phyloP scores from a whole-genome alignment of 2,113 vertebrate species.

The Atractosteus spatula region DNA sequence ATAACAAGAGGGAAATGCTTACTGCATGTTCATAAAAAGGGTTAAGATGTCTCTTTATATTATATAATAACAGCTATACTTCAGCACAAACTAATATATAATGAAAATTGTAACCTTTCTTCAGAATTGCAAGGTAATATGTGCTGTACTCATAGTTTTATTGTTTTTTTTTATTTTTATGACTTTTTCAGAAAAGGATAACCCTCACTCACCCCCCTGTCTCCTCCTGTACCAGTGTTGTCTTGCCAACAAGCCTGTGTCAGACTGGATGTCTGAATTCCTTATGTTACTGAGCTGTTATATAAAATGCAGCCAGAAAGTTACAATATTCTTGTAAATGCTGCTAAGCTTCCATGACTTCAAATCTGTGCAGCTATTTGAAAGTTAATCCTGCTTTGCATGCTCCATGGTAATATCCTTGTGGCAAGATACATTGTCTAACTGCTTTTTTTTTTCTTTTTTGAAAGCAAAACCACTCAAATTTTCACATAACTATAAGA shows the following conservation, averaged over 20 bases:
- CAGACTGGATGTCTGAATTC: neutral
- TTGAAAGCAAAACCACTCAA: slow-evolving; percentile 25
- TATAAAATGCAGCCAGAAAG: neutral
- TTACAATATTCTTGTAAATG: slow-evolving; percentile 30
- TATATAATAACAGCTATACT: too few species aligned
- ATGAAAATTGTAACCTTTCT: slow-evolving; percentile 13
- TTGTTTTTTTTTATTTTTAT: slow-evolving; percentile 21
- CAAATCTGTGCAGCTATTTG: slow-evolving; percentile 29
- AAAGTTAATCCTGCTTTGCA: slow-evolving; percentile 49
- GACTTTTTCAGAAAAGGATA: slow-evolving; percentile 21
- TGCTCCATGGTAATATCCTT: slow-evolving; percentile 29
- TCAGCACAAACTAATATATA: too few species aligned
- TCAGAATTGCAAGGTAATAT: slow-evolving; percentile 27
- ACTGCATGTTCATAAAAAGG: too few species aligned
- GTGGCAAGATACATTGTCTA: slow-evolving; percentile 27
- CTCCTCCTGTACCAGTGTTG: slow-evolving; percentile 24
- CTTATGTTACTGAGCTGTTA: neutral
- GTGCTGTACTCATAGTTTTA: slow-evolving; percentile 20
- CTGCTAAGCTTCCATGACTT: slow-evolving; percentile 43
- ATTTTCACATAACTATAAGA: slow-evolving; percentile 8
- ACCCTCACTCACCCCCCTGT: slow-evolving; percentile 11
- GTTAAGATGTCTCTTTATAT: too few species aligned
- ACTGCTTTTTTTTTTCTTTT: slow-evolving; percentile 37
- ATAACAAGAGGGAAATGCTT: too few species aligned
- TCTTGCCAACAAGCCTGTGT: slow-evolving; percentile 1